phyloP scores from a whole-genome alignment of 2,113 vertebrate species.

The Verasper variegatus region DNA sequence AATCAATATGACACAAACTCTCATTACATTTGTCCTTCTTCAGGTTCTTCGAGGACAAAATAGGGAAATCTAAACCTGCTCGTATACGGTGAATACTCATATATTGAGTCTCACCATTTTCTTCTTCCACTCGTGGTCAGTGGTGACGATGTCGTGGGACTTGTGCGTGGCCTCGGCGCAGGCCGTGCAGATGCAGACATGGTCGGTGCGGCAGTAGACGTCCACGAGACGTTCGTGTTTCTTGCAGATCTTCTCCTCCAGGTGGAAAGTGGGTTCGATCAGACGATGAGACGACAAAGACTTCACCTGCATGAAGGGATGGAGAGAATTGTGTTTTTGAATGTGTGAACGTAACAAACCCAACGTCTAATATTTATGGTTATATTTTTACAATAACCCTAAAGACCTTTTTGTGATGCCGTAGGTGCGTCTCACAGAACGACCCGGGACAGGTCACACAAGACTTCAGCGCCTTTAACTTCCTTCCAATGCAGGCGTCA shows the following conservation, averaged over 20 bases:
- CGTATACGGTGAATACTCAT: too few relatives aligned
- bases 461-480: constrained; percentile 83
- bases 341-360: too few relatives aligned
- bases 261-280: constrained; percentile 81
- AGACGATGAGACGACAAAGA: constrained; percentile 79
- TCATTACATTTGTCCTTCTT: too few relatives aligned
- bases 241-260: constrained; percentile 84
- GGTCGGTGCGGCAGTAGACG: constrained; percentile 87
- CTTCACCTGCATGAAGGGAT: constrained; percentile 60
- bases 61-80: background rate
- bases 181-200: constrained; percentile 82
- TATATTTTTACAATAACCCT: too few relatives aligned
- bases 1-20: too few relatives aligned
- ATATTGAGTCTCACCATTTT: constrained; percentile 80
- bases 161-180: constrained; percentile 84
- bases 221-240: constrained; percentile 86
- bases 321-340: background rate
- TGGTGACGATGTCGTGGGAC: constrained; percentile 80
- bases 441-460: constrained; percentile 85
- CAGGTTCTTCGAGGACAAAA: background rate
- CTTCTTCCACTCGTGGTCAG: constrained; percentile 82
- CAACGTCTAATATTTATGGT: too few relatives aligned
- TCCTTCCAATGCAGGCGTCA: constrained; percentile 83
- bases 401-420: constrained; percentile 80
- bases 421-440: constrained; percentile 83